These are phyloP conservation scores for Lamellibrachia luymesi DNA, from an alignment of 1,140 invertebrate genomes.

Conservation along the genomic window DNA sequence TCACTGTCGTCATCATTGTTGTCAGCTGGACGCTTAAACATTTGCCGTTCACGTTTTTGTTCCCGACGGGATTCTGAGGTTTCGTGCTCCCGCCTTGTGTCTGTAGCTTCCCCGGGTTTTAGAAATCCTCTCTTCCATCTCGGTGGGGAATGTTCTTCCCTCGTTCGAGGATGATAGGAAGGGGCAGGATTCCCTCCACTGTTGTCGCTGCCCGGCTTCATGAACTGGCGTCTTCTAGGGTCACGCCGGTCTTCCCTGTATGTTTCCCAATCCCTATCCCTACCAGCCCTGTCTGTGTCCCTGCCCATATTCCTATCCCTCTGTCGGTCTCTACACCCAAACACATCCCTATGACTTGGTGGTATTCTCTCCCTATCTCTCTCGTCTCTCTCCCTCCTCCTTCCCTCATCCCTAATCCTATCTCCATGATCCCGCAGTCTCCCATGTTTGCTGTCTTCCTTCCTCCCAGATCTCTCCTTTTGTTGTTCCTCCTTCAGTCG, in stretches of 20 bases:
- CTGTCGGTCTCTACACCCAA: not conserved
- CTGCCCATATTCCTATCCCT: conserved; percentile 12
- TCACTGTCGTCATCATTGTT: not conserved
- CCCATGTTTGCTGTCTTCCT: conserved; percentile 36
- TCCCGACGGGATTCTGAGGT: not conserved
- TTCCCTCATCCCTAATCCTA: conserved; percentile 26
- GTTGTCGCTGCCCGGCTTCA: not conserved
- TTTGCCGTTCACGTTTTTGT: not conserved
- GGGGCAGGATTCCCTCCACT: too few species aligned
- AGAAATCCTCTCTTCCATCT: conserved; percentile 34
- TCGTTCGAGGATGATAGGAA: not conserved
- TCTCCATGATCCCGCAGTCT: not conserved
- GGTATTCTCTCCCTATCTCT: conserved; percentile 15
- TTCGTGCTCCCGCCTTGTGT: not conserved
- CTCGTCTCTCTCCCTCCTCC: conserved; percentile 2
- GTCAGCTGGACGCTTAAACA: not conserved
- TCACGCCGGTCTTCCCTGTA: not conserved
- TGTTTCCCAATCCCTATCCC: not conserved
- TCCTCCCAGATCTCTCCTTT: conserved; percentile 46
- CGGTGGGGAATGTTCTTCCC: conserved; percentile 22
- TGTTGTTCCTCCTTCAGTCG: conserved; percentile 13
- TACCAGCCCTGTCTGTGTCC: conserved; percentile 15
- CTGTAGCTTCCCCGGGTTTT: conserved; percentile 22
- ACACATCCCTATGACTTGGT: not conserved
- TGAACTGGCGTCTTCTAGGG: not conserved